Evolutionary conservation across 2,113 vertebrate species (phyloP).

Genomic region (Aspidoscelis tigris): DNA sequence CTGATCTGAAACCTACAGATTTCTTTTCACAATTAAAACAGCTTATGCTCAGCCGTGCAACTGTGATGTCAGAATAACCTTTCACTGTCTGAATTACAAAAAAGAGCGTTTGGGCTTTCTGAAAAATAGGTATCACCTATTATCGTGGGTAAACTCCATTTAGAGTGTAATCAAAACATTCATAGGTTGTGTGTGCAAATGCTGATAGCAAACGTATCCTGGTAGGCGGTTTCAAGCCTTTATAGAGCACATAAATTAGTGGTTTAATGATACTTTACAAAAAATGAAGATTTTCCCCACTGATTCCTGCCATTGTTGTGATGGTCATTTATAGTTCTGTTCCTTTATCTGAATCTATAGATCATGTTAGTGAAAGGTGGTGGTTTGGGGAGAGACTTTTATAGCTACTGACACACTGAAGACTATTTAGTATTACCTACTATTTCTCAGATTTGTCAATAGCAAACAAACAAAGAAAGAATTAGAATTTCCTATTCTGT

Average conservation of each 20-base stretch:
- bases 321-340: slow-evolving; percentile 4
- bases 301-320: slow-evolving; percentile 5
- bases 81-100: slow-evolving; percentile 6
- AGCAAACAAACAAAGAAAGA: neutral
- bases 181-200: slow-evolving; percentile 19
- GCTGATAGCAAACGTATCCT: slow-evolving; percentile 1
- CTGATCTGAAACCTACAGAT: neutral
- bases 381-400: too few relatives aligned
- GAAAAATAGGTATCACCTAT: neutral
- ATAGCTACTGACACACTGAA: too few relatives aligned
- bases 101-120: slow-evolving; percentile 3
- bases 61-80: slow-evolving; percentile 31
- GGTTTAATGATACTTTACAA: neutral
- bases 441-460: too few relatives aligned
- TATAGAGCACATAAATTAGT: slow-evolving; percentile 11
- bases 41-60: slow-evolving; percentile 25
- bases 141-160: slow-evolving; percentile 32
- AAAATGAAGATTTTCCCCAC: neutral
- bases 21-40: slow-evolving; percentile 37
- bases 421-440: too few relatives aligned
- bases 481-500: slow-evolving; percentile 14
- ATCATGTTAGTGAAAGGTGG: neutral
- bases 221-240: slow-evolving; percentile 8
- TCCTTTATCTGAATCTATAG: neutral
- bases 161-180: slow-evolving; percentile 38